Percentiles rank a stretch among this genome's conserved stretches.
Evolutionary conservation across 2,888 invertebrate genomes (phyloP).

Genomic region (Drosophila nr. perissopoda): DNA sequence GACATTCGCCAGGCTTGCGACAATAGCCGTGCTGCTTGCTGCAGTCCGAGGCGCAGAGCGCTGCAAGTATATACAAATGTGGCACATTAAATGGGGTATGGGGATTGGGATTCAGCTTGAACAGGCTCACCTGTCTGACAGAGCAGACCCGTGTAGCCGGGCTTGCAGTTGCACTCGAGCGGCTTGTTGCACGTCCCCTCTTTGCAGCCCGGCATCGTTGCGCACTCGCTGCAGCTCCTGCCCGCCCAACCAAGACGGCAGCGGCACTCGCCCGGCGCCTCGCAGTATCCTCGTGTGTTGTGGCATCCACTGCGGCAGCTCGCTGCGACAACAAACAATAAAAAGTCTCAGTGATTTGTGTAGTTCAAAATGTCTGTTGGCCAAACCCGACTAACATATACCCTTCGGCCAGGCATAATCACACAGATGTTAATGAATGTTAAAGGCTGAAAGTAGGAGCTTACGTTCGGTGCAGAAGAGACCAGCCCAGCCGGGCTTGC

Average conservation of each 20-base stretch:
- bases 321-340: conserved; percentile 86
- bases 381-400: background rate
- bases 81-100: background rate
- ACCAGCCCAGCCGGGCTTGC: conserved; percentile 94
- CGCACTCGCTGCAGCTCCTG: conserved; percentile 93
- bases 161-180: conserved; percentile 94
- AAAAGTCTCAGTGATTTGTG: background rate
- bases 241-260: conserved; percentile 97
- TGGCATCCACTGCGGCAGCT: conserved; percentile 95
- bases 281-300: conserved; percentile 93
- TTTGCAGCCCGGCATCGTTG: conserved; percentile 94
- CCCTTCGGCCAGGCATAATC: background rate
- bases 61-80: conserved; percentile 85
- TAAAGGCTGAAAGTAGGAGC: conserved; percentile 62
- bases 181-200: conserved; percentile 96
- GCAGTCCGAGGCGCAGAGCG: conserved; percentile 93
- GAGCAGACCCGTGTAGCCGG: conserved; percentile 95
- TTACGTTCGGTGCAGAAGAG: conserved; percentile 95
- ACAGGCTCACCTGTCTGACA: conserved; percentile 92
- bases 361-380: background rate
- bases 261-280: conserved; percentile 93
- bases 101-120: conserved; percentile 42
- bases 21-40: conserved; percentile 94
- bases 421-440: background rate
- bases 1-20: conserved; percentile 91